Conservation (phyloP, 2,888 invertebrate species). For the Dasysyrphus albostriatus region DNA sequence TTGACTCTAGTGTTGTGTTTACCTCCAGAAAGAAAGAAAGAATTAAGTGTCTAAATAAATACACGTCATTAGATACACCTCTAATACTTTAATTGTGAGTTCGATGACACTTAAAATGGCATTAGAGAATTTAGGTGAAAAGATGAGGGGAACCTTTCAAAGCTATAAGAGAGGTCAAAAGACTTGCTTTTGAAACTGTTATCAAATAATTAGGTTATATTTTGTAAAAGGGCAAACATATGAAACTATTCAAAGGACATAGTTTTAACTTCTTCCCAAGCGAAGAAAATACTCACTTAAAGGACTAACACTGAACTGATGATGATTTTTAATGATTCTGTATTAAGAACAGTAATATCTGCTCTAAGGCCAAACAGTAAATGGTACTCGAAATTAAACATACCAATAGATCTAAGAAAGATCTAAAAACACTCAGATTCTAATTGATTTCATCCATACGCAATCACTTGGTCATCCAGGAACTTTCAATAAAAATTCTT, state of each 20-base stretch:
- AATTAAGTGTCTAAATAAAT: conserved; percentile 41
- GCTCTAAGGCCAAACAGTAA: background rate
- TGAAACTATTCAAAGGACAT: background rate
- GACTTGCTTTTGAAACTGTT: background rate
- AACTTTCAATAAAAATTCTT: background rate
- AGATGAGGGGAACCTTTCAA: conserved; percentile 19
- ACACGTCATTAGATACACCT: background rate
- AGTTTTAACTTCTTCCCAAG: background rate
- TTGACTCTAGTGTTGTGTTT: background rate
- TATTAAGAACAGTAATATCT: background rate
- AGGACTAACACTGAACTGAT: background rate
- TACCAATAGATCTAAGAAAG: background rate
- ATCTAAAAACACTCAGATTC: background rate
- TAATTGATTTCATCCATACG: background rate
- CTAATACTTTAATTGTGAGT: conserved; percentile 14
- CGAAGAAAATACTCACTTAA: background rate
- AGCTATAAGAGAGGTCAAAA: background rate
- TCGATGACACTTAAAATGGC: conserved; percentile 50
- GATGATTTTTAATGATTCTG: background rate
- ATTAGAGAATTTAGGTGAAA: conserved; percentile 5
- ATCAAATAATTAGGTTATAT: background rate
- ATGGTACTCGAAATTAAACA: background rate
- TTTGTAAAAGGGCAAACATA: background rate
- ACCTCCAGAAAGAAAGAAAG: background rate
- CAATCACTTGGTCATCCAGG: background rate